A percentile compares a stretch with the other conserved stretches of the same genome.
Conservation (phyloP, 2,888 invertebrate genomes). For the Exocentrus adspersus region DNA sequence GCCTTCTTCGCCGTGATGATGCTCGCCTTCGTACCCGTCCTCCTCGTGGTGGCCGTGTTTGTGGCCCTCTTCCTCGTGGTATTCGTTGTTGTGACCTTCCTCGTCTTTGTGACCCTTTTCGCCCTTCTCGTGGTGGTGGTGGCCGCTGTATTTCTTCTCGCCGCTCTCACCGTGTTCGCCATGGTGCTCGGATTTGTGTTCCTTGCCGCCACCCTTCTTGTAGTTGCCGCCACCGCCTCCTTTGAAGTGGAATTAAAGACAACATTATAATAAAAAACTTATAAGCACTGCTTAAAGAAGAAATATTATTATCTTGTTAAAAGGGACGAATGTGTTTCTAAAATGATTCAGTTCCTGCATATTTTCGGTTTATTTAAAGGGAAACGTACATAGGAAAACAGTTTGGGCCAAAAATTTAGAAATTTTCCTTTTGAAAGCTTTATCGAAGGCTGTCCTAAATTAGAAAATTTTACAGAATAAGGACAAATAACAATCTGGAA, state of each 20-base stretch:
- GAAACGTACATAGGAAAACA: too few relatives aligned
- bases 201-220: conserved; percentile 54
- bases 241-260: background rate
- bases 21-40: conserved; percentile 71
- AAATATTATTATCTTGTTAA: too few relatives aligned
- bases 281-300: too few relatives aligned
- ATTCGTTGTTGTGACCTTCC: conserved; percentile 71
- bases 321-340: too few relatives aligned
- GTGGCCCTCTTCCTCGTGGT: conserved; percentile 71
- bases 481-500: too few relatives aligned
- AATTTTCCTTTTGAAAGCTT: too few relatives aligned
- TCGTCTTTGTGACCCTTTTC: conserved; percentile 75
- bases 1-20: conserved; percentile 73
- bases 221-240: conserved; percentile 37
- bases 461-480: too few relatives aligned
- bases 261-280: too few relatives aligned
- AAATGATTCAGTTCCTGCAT: too few relatives aligned
- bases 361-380: too few relatives aligned
- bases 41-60: conserved; percentile 71
- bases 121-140: conserved; percentile 71
- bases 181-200: conserved; percentile 65
- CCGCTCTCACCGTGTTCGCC: conserved; percentile 69
- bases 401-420: too few relatives aligned
- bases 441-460: too few relatives aligned
- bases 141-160: conserved; percentile 73